Evolutionary conservation across 2,113 vertebrate genomes (phyloP).

Genomic region (Poecilia latipinna): DNA sequence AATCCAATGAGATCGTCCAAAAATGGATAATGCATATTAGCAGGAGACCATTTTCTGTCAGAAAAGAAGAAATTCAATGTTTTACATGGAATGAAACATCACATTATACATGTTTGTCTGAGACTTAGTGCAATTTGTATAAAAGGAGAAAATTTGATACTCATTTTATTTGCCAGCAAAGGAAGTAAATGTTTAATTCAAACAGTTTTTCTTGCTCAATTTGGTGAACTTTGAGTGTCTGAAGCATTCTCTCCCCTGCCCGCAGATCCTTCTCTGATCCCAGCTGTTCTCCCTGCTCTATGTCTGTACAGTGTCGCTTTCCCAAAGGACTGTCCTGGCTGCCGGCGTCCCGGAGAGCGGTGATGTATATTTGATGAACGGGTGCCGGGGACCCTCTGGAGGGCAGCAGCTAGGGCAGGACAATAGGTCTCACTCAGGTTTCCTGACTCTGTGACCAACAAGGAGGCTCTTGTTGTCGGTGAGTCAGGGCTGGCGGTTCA

Average conservation of each 20-base stretch:
- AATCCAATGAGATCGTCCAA: no score
- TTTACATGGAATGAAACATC: no score
- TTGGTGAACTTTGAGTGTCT: neutral
- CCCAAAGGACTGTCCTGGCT: slow-evolving; percentile 60
- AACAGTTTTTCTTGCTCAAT: neutral
- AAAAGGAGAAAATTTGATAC: no score
- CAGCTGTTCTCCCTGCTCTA: slow-evolving; percentile 38
- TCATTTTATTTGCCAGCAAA: neutral
- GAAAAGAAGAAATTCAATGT: no score
- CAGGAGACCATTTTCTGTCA: no score
- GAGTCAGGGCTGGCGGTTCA: slow-evolving; percentile 67
- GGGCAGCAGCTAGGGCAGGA: slow-evolving; percentile 57
- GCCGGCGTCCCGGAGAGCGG: slow-evolving; percentile 43
- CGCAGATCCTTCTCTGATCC: slow-evolving; percentile 4
- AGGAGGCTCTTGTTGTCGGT: slow-evolving; percentile 56
- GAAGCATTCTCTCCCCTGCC: neutral
- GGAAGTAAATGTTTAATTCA: neutral
- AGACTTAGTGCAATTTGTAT: no score
- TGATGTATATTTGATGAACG: slow-evolving; percentile 83
- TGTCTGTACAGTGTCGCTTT: slow-evolving; percentile 29
- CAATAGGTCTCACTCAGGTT: slow-evolving; percentile 78
- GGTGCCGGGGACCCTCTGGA: slow-evolving; percentile 70
- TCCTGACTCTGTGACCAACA: slow-evolving; percentile 62
- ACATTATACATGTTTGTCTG: no score
- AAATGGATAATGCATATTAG: no score